These are phyloP conservation scores for Notolepis coatsorum DNA, from an alignment of 2,797 vertebrate species.

Conservation along the genomic window DNA sequence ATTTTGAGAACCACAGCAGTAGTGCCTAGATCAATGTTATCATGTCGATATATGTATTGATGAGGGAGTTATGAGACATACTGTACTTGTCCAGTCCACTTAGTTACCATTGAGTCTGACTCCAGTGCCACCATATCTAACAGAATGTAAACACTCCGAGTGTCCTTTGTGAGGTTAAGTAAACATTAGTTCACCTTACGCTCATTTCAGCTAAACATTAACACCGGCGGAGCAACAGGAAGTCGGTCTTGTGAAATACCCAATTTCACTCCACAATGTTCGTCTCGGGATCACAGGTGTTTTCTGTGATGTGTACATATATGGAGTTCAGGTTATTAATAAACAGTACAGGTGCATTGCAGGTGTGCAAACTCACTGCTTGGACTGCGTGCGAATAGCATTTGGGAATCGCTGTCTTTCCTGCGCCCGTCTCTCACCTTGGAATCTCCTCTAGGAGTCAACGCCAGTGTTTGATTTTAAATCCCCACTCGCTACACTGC, in stretches of 20 bases:
- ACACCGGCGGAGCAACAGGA: slow-evolving; percentile 36
- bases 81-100: too few relatives aligned
- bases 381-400: too few relatives aligned
- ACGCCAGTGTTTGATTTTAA: slow-evolving; percentile 65
- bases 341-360: not conserved
- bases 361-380: not conserved
- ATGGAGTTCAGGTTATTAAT: too few relatives aligned
- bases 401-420: slow-evolving; percentile 30
- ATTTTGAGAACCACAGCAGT: too few relatives aligned
- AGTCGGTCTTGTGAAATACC: not conserved
- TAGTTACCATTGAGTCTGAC: too few relatives aligned
- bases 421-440: slow-evolving; percentile 27
- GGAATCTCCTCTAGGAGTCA: slow-evolving; percentile 24
- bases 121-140: too few relatives aligned
- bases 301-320: too few relatives aligned
- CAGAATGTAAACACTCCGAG: too few relatives aligned
- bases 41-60: too few relatives aligned
- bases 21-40: too few relatives aligned
- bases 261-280: not conserved
- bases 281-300: not conserved
- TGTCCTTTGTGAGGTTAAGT: slow-evolving; percentile 63
- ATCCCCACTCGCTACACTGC: slow-evolving; percentile 14
- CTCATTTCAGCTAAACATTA: slow-evolving; percentile 65
- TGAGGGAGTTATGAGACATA: too few relatives aligned
- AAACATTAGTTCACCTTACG: slow-evolving; percentile 59